These are phyloP conservation scores for Sterrhoptilus dennistouni DNA, from an alignment of 2,113 vertebrate species.

Conservation along the genomic window DNA sequence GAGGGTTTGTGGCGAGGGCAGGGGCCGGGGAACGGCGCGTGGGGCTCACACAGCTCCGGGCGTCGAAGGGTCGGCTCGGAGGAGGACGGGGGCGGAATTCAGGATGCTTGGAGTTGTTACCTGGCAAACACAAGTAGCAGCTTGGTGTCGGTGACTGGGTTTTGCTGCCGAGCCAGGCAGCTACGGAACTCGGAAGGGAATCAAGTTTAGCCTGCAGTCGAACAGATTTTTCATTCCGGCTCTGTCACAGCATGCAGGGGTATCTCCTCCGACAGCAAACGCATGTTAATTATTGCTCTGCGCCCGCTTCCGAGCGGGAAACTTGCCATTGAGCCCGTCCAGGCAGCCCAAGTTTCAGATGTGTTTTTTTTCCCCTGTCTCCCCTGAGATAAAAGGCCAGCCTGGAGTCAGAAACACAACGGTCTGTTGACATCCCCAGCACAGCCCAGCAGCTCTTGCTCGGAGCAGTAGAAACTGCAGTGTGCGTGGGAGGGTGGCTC, in stretches of 20 bases:
- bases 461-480: slow-evolving; percentile 69
- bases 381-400: slow-evolving; percentile 69
- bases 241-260: slow-evolving; percentile 70
- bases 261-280: slow-evolving; percentile 59
- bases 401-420: slow-evolving; percentile 53
- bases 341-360: slow-evolving; percentile 53
- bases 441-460: slow-evolving; percentile 67
- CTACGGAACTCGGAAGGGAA: slow-evolving; percentile 52
- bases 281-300: slow-evolving; percentile 70
- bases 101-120: slow-evolving; percentile 31
- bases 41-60: background rate
- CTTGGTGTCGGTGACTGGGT: slow-evolving; percentile 23
- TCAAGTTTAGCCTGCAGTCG: slow-evolving; percentile 58
- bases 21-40: background rate
- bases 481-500: slow-evolving; percentile 69
- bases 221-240: slow-evolving; percentile 63
- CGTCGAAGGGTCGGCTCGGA: background rate
- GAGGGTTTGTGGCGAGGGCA: background rate
- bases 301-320: slow-evolving; percentile 69
- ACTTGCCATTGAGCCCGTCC: slow-evolving; percentile 63
- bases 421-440: slow-evolving; percentile 66
- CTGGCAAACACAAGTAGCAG: slow-evolving; percentile 25
- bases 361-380: background rate
- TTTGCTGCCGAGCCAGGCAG: slow-evolving; percentile 33
- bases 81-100: background rate